Percentiles rank a stretch among this genome's conserved stretches.
phyloP scores from a whole-genome alignment of 2,888 invertebrate genomes.

The Willowsia nigromaculata region DNA sequence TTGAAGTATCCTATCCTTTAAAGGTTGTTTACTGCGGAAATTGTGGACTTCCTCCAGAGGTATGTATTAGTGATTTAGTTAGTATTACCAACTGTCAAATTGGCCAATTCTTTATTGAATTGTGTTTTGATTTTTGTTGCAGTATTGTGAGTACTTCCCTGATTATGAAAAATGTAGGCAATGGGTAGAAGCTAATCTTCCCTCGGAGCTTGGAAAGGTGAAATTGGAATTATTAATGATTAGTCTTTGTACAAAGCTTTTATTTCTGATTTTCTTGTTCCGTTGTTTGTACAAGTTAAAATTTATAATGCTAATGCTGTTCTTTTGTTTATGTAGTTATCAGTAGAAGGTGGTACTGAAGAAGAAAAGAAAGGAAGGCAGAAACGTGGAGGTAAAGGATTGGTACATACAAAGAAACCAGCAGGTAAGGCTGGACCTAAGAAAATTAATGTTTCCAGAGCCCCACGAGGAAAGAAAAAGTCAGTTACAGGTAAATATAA shows the following conservation, averaged over 20 bases:
- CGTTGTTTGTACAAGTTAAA: too few species aligned
- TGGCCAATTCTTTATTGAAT: too few species aligned
- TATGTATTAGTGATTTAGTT: too few species aligned
- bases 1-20: slow-evolving; percentile 86
- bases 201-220: slow-evolving; percentile 94
- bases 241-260: neutral
- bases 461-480: slow-evolving; percentile 98
- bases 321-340: slow-evolving; percentile 80
- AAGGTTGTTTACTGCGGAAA: slow-evolving; percentile 95
- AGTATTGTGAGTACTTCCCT: slow-evolving; percentile 99
- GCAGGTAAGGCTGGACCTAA: slow-evolving; percentile 95
- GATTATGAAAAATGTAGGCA: slow-evolving; percentile 98
- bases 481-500: slow-evolving; percentile 87
- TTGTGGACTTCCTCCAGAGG: slow-evolving; percentile 96
- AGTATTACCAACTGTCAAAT: too few species aligned
- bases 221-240: slow-evolving; percentile 78
- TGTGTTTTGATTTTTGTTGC: slow-evolving; percentile 75
- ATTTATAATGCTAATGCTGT: too few species aligned
- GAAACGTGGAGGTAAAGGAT: slow-evolving; percentile 97
- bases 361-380: slow-evolving; percentile 97
- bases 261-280: too few species aligned
- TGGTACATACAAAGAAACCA: slow-evolving; percentile 93
- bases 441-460: slow-evolving; percentile 90
- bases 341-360: slow-evolving; percentile 86
- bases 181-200: slow-evolving; percentile 97